Evolutionary conservation across 2,888 invertebrate genomes (phyloP), one percentile per base, ranked within the genome.

Genomic region (Acronicta aceris): DNA sequence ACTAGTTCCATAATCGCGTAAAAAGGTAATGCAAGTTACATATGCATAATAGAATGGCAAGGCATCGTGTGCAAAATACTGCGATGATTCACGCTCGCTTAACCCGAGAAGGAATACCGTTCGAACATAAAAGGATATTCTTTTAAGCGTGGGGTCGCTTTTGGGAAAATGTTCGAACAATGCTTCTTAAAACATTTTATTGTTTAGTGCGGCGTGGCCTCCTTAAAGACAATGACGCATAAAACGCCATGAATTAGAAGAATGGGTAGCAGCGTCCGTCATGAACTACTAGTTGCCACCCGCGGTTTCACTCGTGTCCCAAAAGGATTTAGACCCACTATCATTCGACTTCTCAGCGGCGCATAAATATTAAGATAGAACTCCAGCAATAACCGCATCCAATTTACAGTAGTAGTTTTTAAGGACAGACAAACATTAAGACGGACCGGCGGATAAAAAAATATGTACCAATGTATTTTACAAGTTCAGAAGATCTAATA

Each of bases 41-140:
- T 42, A 17, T 42, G 25, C 38, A 42, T 40, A 45, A 8, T 4
- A 50, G 27, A 46, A 50, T 47, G 38, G 43, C n/a, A 17, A 25
- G 27, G n/a, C n/a, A 42, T 43, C 16, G 48, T 55, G 17, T 45
- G 33, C 43, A 52, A 45, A 59, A 46, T 40, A 33, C 10, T 21
- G 41, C 41, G 41, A 38, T 59, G 65, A 71, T n/a, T 65, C 59
- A 46, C n/a, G n/a, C 12, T n/a, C 9, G 5, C 4, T 13, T 65
- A 17, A 17, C 15, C 53, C 10, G 33, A 46, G 46, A n/a, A 33
- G 16, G 41, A 25, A 43, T 36, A 21, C 6, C 15, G 51, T 40
- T 47, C 2, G 25, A 15, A 33, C 6, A 0, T 38, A 48, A 53
- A 27, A 17, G 47, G n/a, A 21, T 42, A 48, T 52, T 36, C 27